phyloP scores from a whole-genome alignment of 2,113 vertebrate species.

The Platycercus adscitus region DNA sequence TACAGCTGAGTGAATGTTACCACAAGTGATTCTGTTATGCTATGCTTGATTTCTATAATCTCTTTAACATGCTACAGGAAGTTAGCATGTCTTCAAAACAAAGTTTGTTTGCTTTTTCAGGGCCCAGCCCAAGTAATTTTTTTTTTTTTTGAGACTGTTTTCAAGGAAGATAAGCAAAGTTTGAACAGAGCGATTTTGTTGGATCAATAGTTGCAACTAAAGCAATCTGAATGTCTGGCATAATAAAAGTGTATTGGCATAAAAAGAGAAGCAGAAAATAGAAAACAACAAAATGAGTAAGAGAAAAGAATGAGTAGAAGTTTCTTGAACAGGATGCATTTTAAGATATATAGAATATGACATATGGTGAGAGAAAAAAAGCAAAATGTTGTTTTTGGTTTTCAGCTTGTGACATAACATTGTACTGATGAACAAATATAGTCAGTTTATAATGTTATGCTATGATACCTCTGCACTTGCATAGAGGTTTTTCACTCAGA shows the following conservation, averaged over 20 bases:
- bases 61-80: background rate
- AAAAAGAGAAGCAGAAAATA: background rate
- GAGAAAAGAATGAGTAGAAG: background rate
- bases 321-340: background rate
- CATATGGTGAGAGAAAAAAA: background rate
- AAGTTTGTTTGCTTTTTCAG: background rate
- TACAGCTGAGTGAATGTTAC: conserved; percentile 10
- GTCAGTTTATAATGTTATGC: background rate
- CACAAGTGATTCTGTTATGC: background rate
- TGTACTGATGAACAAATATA: background rate
- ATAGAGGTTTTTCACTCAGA: background rate
- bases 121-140: background rate
- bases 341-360: background rate
- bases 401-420: background rate
- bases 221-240: background rate
- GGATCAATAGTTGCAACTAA: background rate
- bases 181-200: background rate
- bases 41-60: background rate
- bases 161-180: background rate
- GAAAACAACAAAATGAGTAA: background rate
- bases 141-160: background rate
- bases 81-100: background rate
- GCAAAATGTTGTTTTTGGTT: background rate
- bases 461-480: background rate
- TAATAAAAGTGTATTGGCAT: background rate